Conservation (phyloP, 1,140 invertebrate species). For the Sweltsa coloradensis region DNA sequence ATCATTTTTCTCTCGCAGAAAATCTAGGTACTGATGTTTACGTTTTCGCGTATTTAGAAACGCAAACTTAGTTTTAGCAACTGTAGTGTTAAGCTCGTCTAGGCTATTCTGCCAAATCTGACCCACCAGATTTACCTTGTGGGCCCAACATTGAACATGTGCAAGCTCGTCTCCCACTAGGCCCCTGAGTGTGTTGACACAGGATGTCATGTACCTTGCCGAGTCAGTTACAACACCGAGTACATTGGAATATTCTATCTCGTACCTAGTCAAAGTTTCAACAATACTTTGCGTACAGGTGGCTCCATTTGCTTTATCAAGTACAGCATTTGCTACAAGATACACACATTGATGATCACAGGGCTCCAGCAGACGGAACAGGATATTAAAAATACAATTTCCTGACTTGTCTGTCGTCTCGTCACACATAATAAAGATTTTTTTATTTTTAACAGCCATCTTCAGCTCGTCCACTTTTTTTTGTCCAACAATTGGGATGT, state of each 20-base stretch:
- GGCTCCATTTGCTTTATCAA: neutral
- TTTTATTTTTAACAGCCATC: neutral
- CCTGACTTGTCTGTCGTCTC: neutral
- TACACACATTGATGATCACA: neutral
- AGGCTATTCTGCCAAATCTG: slow-evolving; percentile 1
- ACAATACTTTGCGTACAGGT: neutral
- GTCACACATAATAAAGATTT: neutral
- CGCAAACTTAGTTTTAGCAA: neutral
- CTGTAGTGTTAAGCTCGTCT: neutral
- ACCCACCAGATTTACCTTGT: neutral
- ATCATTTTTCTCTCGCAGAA: neutral
- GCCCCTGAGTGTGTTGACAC: neutral
- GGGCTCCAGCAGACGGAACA: neutral
- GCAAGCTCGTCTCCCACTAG: neutral
- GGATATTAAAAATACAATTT: slow-evolving; percentile 3
- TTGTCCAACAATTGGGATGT: neutral
- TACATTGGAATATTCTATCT: neutral
- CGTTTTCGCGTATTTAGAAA: neutral
- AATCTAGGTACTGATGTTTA: neutral
- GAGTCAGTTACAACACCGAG: neutral
- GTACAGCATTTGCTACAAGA: neutral
- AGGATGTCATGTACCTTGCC: neutral
- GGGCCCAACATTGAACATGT: slow-evolving; percentile 1
- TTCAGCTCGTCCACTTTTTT: neutral
- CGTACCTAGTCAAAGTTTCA: neutral